phyloP scores from a whole-genome alignment of 2,888 invertebrate genomes.

The Ptychoptera contaminata region DNA sequence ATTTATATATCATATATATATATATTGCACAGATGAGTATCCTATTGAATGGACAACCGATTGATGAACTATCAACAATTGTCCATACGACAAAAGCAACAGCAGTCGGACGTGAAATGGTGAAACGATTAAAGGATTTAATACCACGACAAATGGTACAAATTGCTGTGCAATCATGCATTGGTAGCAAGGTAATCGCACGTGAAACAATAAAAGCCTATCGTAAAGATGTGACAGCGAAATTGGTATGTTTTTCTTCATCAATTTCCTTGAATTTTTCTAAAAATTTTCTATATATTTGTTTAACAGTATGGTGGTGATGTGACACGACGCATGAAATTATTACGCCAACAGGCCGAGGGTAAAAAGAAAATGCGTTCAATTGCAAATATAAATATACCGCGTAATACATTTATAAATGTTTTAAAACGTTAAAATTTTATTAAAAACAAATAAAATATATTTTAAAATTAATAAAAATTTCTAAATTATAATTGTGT shows the following conservation, averaged over 20 bases:
- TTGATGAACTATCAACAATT: conserved; percentile 75
- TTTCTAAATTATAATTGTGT: no score
- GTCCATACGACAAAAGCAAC: conserved; percentile 56
- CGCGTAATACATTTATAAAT: conserved; percentile 86
- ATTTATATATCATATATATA: conserved; percentile 26
- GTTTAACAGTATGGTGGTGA: conserved; percentile 77
- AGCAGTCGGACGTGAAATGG: conserved; percentile 48
- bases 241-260: conserved; percentile 51
- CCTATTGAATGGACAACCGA: conserved; percentile 57
- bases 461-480: no score
- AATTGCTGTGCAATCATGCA: conserved; percentile 74
- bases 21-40: conserved; percentile 58
- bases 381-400: conserved; percentile 81
- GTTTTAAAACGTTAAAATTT: conserved; percentile 55
- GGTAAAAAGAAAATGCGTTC: conserved; percentile 88
- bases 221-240: conserved; percentile 85
- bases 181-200: conserved; percentile 62
- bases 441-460: no score
- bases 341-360: conserved; percentile 76
- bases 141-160: conserved; percentile 81
- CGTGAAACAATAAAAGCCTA: conserved; percentile 75
- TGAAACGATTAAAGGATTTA: conserved; percentile 59
- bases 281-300: not conserved
- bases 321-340: conserved; percentile 73
- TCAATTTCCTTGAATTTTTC: not conserved